Percentiles rank a stretch among this genome's conserved stretches.
Conservation (phyloP, 2,888 invertebrate genomes). For the Eupeodes luniger region DNA sequence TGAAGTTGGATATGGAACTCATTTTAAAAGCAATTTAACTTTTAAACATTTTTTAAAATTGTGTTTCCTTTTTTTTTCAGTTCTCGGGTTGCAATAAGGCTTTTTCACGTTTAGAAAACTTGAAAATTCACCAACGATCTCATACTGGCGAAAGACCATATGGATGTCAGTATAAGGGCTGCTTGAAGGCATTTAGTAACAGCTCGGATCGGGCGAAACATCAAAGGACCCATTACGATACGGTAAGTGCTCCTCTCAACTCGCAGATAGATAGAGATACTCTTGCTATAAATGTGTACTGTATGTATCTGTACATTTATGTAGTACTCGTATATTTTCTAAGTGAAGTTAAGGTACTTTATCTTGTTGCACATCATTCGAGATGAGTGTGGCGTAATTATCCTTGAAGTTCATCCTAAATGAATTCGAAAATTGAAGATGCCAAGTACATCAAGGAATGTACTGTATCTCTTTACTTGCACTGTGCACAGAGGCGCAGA, state of each 20-base stretch:
- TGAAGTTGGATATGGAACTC: background rate
- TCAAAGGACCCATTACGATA: conserved; percentile 98
- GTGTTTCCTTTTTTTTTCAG: conserved; percentile 85
- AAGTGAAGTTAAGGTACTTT: conserved; percentile 21
- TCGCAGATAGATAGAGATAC: background rate
- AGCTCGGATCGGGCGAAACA: conserved; percentile 99
- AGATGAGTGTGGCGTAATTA: conserved; percentile 47
- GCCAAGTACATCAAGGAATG: conserved; percentile 46
- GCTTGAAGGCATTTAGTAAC: conserved; percentile 98
- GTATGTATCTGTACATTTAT: no score
- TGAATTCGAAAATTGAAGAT: conserved; percentile 67
- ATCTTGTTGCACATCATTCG: conserved; percentile 48
- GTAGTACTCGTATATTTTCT: background rate
- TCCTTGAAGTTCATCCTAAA: conserved; percentile 66
- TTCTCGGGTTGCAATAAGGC: conserved; percentile 97
- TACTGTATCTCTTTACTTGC: background rate
- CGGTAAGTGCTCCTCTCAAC: conserved; percentile 88
- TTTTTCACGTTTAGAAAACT: conserved; percentile 97
- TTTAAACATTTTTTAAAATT: background rate
- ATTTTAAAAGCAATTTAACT: background rate
- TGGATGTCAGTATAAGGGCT: conserved; percentile 95
- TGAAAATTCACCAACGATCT: conserved; percentile 98
- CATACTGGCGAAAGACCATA: conserved; percentile 99
- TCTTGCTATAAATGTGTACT: background rate
- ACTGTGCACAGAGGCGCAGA: conserved; percentile 27